Base-by-base conservation (phyloP, 2,888 invertebrate genomes). In the Drosophila mayaguana region DNA sequence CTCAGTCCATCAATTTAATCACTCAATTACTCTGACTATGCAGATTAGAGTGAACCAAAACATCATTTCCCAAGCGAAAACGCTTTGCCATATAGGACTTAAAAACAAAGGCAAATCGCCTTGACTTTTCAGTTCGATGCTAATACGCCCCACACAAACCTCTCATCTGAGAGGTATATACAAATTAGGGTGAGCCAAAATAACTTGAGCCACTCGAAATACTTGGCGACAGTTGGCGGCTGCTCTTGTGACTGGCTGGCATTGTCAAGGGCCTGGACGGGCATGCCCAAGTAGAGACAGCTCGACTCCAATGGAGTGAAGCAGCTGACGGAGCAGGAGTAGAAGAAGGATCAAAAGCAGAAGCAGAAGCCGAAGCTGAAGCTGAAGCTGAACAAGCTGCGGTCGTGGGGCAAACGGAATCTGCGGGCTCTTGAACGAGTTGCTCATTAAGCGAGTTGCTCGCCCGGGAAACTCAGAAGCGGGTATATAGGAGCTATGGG, bases 251-350 rank as follows among this genome's bases (percentile, higher is more conserved):
- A 50, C 50, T 62, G 59, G 40, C 42, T 77, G 59, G 48, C 67
- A 72, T 60, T 63, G 78, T 74, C 74, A 63, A 78, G 79, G 66
- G 65, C 68, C 64, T 36, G 42, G 25, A n/a, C 42, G 45, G 62
- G 45, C 62, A 63, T 55, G 63, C 32, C 63, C 63, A 55, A 63
- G 63, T 56, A 46, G 63, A 46, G 55, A 16, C 25, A 25, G 40
- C 25, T 54, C 51, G 51, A 53, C 22, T 20, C 36, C 51, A 20
- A 50, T 32, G 36, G 18, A 25, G 28, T 12, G 40, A 12, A 32
- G 28, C 7, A 28, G 28, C 28, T 28, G 53, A 8, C 18, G 28
- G 14, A 32, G 28, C 28, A 28, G 28, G 7, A 5, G 8, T 8
- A 28, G 12, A 11, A 18, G 53, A 8, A 32, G 28, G 14, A 32